Base-by-base conservation (phyloP, 2,888 invertebrate genomes). In the Ichneumon xanthorius region DNA sequence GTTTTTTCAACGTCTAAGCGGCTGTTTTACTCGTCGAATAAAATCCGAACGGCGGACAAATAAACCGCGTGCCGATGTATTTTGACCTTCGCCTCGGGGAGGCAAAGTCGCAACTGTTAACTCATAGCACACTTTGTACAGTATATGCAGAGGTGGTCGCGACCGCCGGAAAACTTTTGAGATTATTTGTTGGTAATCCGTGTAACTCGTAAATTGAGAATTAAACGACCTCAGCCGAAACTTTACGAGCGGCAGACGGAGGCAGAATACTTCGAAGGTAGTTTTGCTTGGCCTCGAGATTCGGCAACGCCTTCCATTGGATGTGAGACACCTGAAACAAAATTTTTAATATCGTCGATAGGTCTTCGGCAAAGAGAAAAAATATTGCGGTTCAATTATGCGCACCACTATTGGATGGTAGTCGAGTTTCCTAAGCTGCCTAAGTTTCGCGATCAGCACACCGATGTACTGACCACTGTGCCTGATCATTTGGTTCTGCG, bases 341-440 rank as follows among this genome's bases (percentile, higher is more conserved):
- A 86, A 86, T 83, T 22, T 63, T 76, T 30, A 37, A 37, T 71
- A 82, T 81, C 84, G 84, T 84, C 75, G 82, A 33, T 16, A 1
- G 30, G 22, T 16, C 16, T 84, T 81, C 58, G 7, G 55, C 7
- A 4, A 70, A 79, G 6, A 70, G 37, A 72, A 9, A 48, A 19
- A 9, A 37, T 37, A 16, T 55, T 5, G 68, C 19, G 37, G 67
- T 75, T 65, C 33, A n/a, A 55, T 26, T 26, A 26, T 73, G 88
- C 90, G 85, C 87, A 94, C 94, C 86, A 92, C 45, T 77, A 93
- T 80, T 16, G 94, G 93, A 16, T 84, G 90, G 76, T 94, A 94
- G 61, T 94, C 94, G 67, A 97, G 92, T 73, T 94, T 92, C 88
- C 94, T 91, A 22, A 97, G 94, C 89, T 97, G 97, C 81, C 95